A percentile compares a stretch with the other conserved stretches of the same genome.
Conservation (phyloP, 2,797 vertebrate species). For the Perodicticus potto region DNA sequence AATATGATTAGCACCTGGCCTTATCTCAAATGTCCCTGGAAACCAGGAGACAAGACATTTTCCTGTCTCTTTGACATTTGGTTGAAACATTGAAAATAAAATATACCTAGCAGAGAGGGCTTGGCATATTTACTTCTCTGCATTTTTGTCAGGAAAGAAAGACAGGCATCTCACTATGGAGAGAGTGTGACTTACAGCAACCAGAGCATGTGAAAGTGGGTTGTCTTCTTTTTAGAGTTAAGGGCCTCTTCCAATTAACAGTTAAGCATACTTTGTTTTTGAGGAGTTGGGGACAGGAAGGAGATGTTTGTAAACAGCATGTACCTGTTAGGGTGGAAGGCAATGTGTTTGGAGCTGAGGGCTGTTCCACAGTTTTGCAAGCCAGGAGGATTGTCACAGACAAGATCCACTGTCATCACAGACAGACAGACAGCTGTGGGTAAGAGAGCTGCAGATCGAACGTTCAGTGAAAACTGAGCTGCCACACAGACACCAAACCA, state of each 20-base stretch:
- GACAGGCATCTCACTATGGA: neutral
- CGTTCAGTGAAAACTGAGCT: neutral
- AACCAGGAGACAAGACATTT: neutral
- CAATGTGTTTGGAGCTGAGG: neutral
- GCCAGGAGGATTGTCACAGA: neutral
- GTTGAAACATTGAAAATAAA: constrained; percentile 73
- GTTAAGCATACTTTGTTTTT: neutral
- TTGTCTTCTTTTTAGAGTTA: constrained; percentile 27
- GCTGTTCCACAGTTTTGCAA: neutral
- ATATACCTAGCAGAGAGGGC: neutral
- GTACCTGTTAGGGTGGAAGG: neutral
- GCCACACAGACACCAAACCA: neutral
- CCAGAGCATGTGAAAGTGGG: constrained; percentile 6
- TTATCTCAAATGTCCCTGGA: neutral
- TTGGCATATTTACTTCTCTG: constrained; percentile 39
- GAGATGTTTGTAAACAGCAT: neutral
- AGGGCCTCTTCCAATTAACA: constrained; percentile 62
- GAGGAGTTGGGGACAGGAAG: neutral
- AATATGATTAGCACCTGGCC: neutral
- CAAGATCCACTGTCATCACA: neutral
- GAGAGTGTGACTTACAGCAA: constrained; percentile 58
- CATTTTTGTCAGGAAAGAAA: constrained; percentile 56
- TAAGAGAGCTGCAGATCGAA: neutral
- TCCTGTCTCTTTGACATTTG: constrained; percentile 59
- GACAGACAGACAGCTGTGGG: neutral